Evolutionary conservation across 2,113 vertebrate species (phyloP).

Genomic region (Thomomys bottae): DNA sequence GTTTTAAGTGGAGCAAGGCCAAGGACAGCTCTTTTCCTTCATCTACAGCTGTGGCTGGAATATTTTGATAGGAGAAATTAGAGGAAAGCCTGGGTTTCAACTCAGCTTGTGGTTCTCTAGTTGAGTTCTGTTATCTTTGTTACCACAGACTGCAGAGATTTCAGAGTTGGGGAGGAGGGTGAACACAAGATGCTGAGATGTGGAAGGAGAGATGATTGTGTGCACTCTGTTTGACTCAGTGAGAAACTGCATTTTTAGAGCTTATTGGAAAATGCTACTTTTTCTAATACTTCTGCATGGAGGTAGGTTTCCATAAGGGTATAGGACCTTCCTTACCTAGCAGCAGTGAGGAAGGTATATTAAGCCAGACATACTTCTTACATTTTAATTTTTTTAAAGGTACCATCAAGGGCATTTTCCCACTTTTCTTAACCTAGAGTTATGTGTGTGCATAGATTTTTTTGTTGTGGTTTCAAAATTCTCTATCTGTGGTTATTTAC

Average conservation of each 20-base stretch:
- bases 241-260: slow-evolving; percentile 24
- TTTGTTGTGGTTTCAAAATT: slow-evolving; percentile 34
- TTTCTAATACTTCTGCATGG: not conserved
- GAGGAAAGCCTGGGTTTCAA: not conserved
- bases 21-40: not conserved
- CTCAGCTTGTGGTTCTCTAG: not conserved
- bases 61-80: not conserved
- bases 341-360: not conserved
- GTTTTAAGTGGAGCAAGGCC: slow-evolving; percentile 1
- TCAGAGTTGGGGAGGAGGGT: not conserved
- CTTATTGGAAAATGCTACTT: not conserved
- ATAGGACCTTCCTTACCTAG: not conserved
- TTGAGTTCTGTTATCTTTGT: not conserved
- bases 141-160: not conserved
- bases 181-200: not conserved
- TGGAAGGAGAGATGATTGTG: not conserved
- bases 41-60: not conserved
- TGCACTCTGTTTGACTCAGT: not conserved
- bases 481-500: slow-evolving; percentile 28
- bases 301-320: not conserved
- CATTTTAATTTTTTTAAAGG: slow-evolving; percentile 33
- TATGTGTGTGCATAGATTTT: slow-evolving; percentile 52
- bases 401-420: slow-evolving; percentile 64
- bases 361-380: not conserved
- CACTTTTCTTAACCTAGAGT: slow-evolving; percentile 49